Conservation (phyloP, 1,140 invertebrate genomes). For the Mactra quadrangularis region DNA sequence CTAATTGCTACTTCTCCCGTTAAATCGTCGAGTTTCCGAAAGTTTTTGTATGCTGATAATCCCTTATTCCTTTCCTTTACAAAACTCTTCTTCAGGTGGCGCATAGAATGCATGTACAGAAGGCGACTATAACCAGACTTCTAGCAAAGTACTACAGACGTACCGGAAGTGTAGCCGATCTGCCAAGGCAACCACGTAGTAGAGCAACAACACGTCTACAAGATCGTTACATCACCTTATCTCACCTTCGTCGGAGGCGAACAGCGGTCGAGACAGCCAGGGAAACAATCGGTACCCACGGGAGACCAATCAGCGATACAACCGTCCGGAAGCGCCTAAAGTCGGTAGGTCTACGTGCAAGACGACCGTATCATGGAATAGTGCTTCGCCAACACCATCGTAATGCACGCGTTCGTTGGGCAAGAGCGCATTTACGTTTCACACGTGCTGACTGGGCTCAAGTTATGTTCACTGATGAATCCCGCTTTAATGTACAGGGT, state of each 20-base stretch:
- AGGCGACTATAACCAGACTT: too few species aligned
- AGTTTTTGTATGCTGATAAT: too few species aligned
- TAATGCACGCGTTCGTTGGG: neutral
- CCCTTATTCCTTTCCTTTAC: too few species aligned
- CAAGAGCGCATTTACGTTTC: neutral
- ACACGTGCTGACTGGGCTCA: conserved; percentile 28
- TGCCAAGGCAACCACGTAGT: neutral
- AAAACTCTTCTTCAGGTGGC: too few species aligned
- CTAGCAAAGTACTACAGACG: too few species aligned
- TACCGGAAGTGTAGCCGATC: too few species aligned
- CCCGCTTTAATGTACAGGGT: neutral
- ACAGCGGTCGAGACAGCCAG: neutral
- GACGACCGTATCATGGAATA: neutral
- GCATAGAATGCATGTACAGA: too few species aligned
- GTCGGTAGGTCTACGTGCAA: conserved; percentile 4
- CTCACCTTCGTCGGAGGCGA: conserved; percentile 11
- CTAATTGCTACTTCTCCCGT: too few species aligned
- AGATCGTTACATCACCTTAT: conserved; percentile 11
- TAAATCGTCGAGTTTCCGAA: too few species aligned
- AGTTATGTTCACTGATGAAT: conserved; percentile 37
- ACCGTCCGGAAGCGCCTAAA: conserved; percentile 24
- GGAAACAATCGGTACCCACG: neutral
- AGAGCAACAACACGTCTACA: conserved; percentile 24
- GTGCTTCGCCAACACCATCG: neutral
- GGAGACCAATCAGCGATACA: neutral